Conservation (phyloP, 1,140 invertebrate species). For the Megathymus violae region DNA sequence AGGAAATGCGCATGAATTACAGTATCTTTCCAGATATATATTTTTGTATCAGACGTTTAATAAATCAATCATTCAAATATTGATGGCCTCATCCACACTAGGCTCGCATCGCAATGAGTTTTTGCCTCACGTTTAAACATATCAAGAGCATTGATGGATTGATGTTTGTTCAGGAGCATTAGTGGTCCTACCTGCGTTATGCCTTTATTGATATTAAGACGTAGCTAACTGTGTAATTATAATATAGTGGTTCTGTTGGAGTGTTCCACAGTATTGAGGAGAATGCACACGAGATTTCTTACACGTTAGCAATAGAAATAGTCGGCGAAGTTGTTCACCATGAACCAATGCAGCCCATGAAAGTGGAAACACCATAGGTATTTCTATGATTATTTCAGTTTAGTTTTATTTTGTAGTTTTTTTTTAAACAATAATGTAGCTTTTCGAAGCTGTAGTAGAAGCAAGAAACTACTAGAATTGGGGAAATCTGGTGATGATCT, state of each 20-base stretch:
- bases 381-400: no score
- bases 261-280: background rate
- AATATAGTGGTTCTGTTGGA: conserved; percentile 56
- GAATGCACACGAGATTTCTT: background rate
- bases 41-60: no score
- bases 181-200: conserved; percentile 55
- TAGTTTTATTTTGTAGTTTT: no score
- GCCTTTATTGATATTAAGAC: conserved; percentile 65
- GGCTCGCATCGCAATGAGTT: conserved; percentile 39
- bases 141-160: conserved; percentile 66
- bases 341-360: no score
- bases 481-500: no score
- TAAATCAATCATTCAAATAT: conserved; percentile 14
- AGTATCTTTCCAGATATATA: no score
- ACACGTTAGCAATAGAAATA: background rate
- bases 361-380: no score
- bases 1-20: no score
- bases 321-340: no score
- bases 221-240: conserved; percentile 66
- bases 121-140: conserved; percentile 57
- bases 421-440: no score
- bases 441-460: no score
- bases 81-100: conserved; percentile 39
- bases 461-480: no score
- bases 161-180: conserved; percentile 66